Base-by-base conservation (phyloP, 2,888 invertebrate genomes). In the Xanthorhoe spadicearia region DNA sequence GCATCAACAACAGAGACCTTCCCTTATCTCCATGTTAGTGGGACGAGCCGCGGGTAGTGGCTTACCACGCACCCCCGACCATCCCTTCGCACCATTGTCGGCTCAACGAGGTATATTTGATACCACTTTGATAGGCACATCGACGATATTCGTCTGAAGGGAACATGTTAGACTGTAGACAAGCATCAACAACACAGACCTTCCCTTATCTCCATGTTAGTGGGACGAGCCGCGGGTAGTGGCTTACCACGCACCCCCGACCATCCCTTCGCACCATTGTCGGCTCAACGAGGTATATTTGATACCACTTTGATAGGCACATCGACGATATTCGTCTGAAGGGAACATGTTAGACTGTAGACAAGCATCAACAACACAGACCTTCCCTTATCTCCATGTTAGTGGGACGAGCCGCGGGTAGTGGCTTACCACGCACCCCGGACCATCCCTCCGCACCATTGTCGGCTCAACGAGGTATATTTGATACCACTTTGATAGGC, bases 371-470 rank as follows among this genome's bases (percentile, higher is more conserved):
- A 63, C 89, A 92, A 73, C 90, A 92, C 76, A 79, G 92, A 46
- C 88, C 93, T 1, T 91, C 93, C 15, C 83, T 93, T 58, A 89
- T 91, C 74, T 88, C 91, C 65, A 87, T 93, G 90, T 72, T 92
- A 71, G 88, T 92, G 73, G 88, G 91, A 0, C 83, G 90, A 46
- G 82, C 80, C 0, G 64, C n/a, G 0, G 80, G 78, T 1, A 77
- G 79, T 8, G 82, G 80, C 6, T 71, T 85, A 64, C 88, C 92
- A 23, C 80, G 93, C 7, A 35, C 8, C 1, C 35, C 8, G 8
- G 8, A 35, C 9, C 9, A 35, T 8, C 6, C 9, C 1, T 35
- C 35, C 1, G 35, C 35, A 8, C 35, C 35, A 35, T 9, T 35
- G 9, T 35, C 35, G 9, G 35, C 35, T 8, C 35, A 35, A 35